Evolutionary conservation across 2,113 vertebrate genomes (phyloP), one percentile per base, ranked within the genome.

Genomic region (Steatornis caripensis): DNA sequence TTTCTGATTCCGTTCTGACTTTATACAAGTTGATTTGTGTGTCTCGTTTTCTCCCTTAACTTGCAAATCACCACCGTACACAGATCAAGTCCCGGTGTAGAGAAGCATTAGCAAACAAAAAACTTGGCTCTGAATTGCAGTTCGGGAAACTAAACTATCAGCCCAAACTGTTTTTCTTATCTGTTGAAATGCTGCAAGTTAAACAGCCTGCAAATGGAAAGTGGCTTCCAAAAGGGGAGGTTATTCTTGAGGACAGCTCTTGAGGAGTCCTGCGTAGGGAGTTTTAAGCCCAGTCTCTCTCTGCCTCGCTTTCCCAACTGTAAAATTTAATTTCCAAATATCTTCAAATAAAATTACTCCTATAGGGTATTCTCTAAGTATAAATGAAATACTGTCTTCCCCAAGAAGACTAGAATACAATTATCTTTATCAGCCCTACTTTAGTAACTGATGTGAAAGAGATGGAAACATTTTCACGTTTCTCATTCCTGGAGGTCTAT

Each of bases 101-200:
- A 18, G 12, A 55, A 69, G 15, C 36, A 37, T 43, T 23, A 78
- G 57, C 23, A 64, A 86, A 23, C 37, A 54, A 39, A 80, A 72
- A 65, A 12, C 29, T 32, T 48, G 17, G 41, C 43, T 76, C 48
- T 82, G 12, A 66, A 32, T 20, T 37, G 7, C 16, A 18, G n/a
- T 55, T 37, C 39, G 48, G 68, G 79, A 80, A 75, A 57, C 49
- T 29, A 57, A 80, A 19, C n/a, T 49, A 26, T 45, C 36, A 39
- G 15, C 20, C 26, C 1, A 1, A 21, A 13, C 0, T 0, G 24
- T 16, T 57, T 69, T 37, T 69, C 30, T 69, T 43, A 34, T 41
- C 39, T 23, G 16, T 30, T 80, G 80, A 85, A 60, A 71, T 27
- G 39, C 12, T 70, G 37, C 29, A 64, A 60, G 37, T 26, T 70